Evolutionary conservation across 2,113 vertebrate genomes (phyloP).

Genomic region (Reinhardtius hippoglossoides): DNA sequence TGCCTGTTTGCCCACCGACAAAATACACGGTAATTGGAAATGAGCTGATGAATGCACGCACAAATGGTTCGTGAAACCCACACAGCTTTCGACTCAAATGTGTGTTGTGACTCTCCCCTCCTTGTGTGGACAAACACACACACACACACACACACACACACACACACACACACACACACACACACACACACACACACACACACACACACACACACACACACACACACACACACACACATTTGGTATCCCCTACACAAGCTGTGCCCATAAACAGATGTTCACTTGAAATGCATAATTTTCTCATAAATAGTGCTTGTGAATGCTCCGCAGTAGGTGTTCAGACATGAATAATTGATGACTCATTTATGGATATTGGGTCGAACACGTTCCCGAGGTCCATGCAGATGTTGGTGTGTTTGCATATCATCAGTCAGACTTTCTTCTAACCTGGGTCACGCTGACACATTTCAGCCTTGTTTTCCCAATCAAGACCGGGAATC

Average conservation of each 20-base stretch:
- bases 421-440: background rate
- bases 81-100: slow-evolving; percentile 31
- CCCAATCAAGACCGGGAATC: slow-evolving; percentile 1
- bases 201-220: background rate
- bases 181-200: background rate
- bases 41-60: slow-evolving; percentile 45
- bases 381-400: slow-evolving; percentile 28
- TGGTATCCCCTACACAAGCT: background rate
- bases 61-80: slow-evolving; percentile 27
- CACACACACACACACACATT: no score
- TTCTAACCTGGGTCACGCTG: background rate
- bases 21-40: slow-evolving; percentile 34
- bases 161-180: background rate
- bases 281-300: slow-evolving; percentile 39
- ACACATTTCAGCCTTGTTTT: slow-evolving; percentile 19
- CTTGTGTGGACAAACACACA: background rate
- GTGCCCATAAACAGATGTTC: slow-evolving; percentile 32
- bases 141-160: background rate
- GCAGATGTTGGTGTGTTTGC: slow-evolving; percentile 42
- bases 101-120: slow-evolving; percentile 8
- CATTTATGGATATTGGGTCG: slow-evolving; percentile 34
- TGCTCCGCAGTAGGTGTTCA: slow-evolving; percentile 31
- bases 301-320: slow-evolving; percentile 35
- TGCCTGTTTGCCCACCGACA: slow-evolving; percentile 24
- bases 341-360: slow-evolving; percentile 65